phyloP scores from a whole-genome alignment of 2,113 vertebrate species.

The Gobio gobio region DNA sequence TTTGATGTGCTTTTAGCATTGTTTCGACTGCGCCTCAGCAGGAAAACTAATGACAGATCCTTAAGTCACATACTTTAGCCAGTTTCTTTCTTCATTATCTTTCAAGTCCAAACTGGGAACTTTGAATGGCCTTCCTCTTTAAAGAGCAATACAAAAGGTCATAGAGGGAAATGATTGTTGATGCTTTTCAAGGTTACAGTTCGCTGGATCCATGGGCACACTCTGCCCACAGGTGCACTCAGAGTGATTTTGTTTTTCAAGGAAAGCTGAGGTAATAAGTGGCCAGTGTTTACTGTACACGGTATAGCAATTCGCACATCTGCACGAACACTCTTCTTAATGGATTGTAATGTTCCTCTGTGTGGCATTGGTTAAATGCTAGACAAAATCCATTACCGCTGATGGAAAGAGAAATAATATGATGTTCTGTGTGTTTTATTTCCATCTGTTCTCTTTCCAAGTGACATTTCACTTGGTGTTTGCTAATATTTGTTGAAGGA shows the following conservation, averaged over 20 bases:
- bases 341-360: constrained; percentile 15
- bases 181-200: constrained; percentile 28
- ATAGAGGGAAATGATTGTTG: constrained; percentile 16
- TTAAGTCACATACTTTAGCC: neutral
- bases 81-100: neutral
- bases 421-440: neutral
- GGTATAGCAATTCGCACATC: neutral
- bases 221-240: constrained; percentile 20
- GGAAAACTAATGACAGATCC: neutral
- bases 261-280: neutral
- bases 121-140: neutral
- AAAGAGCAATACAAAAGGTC: constrained; percentile 10
- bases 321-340: constrained; percentile 14
- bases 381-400: constrained; percentile 25
- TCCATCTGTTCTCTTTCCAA: constrained; percentile 10
- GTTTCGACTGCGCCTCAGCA: neutral
- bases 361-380: constrained; percentile 20
- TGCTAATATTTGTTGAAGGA: neutral
- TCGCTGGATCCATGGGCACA: neutral
- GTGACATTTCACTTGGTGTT: constrained; percentile 1
- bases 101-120: neutral
- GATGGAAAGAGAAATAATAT: neutral
- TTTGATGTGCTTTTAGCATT: constrained; percentile 20
- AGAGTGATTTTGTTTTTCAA: neutral
- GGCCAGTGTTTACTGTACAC: constrained; percentile 14